These are phyloP conservation scores for Streptopelia turtur DNA, from an alignment of 2,797 vertebrate genomes.

Conservation along the genomic window DNA sequence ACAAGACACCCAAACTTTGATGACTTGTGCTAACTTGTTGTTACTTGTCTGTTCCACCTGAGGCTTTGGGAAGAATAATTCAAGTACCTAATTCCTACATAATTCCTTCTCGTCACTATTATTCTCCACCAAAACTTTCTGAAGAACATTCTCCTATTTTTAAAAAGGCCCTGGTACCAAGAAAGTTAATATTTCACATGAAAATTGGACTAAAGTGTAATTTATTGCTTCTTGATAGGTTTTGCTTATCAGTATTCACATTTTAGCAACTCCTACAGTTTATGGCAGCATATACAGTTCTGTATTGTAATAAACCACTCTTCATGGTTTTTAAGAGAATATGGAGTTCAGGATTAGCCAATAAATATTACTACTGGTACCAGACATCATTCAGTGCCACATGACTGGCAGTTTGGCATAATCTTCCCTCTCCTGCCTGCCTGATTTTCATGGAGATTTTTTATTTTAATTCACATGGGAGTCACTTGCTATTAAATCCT, in stretches of 20 bases:
- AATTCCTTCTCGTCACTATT: not conserved
- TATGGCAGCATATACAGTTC: not conserved
- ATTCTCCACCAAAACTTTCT: not conserved
- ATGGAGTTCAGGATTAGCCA: not conserved
- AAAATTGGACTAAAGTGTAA: not conserved
- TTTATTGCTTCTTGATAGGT: not conserved
- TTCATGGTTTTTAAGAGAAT: not conserved
- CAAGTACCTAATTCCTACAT: not conserved
- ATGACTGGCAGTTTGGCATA: not conserved
- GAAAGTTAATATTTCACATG: not conserved
- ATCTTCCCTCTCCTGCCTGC: not conserved
- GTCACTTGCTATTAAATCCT: not conserved
- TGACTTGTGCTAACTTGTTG: not conserved
- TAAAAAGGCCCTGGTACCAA: not conserved
- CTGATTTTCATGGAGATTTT: slow-evolving; percentile 18
- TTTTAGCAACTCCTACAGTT: not conserved
- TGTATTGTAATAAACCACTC: not conserved
- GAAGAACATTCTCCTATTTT: not conserved
- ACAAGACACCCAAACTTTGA: not conserved
- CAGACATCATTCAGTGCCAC: not conserved
- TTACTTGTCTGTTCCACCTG: not conserved
- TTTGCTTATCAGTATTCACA: not conserved
- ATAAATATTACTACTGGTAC: not conserved
- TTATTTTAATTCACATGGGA: not conserved
- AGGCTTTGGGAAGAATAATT: not conserved